Evolutionary conservation across 2,797 vertebrate genomes (phyloP).

Genomic region (Enteromius thamalakanensis): DNA sequence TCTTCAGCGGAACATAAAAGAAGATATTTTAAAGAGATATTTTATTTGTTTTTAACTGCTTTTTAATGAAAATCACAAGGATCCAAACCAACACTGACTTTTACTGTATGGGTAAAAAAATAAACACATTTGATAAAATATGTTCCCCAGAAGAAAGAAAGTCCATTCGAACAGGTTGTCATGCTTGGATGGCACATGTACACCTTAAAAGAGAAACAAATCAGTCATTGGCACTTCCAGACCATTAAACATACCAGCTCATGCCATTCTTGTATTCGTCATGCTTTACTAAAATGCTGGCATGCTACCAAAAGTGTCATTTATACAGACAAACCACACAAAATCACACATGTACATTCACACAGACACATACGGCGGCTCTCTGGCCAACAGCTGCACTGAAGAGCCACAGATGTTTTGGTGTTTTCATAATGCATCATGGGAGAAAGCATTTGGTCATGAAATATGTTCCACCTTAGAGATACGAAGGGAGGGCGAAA

Average conservation of each 20-base stretch:
- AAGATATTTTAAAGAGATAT: neutral
- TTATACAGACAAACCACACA: constrained; percentile 24
- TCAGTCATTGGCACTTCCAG: constrained; percentile 25
- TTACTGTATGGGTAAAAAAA: neutral
- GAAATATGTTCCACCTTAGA: constrained; percentile 13
- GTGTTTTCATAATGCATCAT: constrained; percentile 35
- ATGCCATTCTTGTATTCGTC: constrained; percentile 25
- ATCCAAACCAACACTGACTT: neutral
- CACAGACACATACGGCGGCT: constrained; percentile 29
- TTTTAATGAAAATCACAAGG: neutral
- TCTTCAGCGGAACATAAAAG: neutral
- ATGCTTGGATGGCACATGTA: neutral
- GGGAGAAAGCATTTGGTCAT: constrained; percentile 24
- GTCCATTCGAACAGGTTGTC: neutral
- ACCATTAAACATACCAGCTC: constrained; percentile 34
- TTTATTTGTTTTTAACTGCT: neutral
- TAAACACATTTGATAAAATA: neutral
- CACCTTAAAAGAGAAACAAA: constrained; percentile 21
- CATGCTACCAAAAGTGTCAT: constrained; percentile 40
- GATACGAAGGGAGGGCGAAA: neutral
- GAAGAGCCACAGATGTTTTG: constrained; percentile 43
- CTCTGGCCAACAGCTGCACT: constrained; percentile 49
- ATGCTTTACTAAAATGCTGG: constrained; percentile 23
- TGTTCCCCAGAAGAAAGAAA: neutral
- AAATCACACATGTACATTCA: constrained; percentile 7